Base-by-base conservation (phyloP, 2,113 vertebrate genomes). In the Meles meles region DNA sequence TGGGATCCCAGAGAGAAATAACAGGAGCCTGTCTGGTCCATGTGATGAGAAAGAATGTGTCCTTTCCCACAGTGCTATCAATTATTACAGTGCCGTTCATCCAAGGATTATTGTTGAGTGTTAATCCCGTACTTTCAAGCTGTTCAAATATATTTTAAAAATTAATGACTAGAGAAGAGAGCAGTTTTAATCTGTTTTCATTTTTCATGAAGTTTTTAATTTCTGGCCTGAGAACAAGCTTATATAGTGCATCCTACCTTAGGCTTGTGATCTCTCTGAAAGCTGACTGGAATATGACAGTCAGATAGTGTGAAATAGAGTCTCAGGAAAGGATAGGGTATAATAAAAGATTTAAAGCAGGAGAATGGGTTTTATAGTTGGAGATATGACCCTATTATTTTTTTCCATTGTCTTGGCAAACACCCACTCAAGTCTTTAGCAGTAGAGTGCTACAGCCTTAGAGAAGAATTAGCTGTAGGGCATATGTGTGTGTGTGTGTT, bases 41-140 rank as follows among this genome's bases (percentile, higher is more conserved):
- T 3, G 98, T 97, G 37, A 98, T 12, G 12, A 98, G 95, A 90
- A 99, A 98, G 88, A 98, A 98, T 1, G 99, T 99, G 63, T 98
- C 92, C 23, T 98, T 99, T 91, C 99, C 99, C 96, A 99, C 97
- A 13, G 98, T 99, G 61, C 85, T 98, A 71, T 99, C 99, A 31
- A 99, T 95, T 34, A 96, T 93, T 34, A 99, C 92, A 21, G 98
- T 98, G n/a, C 95, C 98, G 42, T 98, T 98, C 87, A 99, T 98
- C 98, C 98, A 99, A 13, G 3, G 5, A 15, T 12, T 6, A 11
- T 1, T 8, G 6, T 2, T 23, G 42, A 98, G 85, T 2, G 0
- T 20, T 63, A 15, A 29, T 83, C 98, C 98, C 55, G 81, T 96
- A 90, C 98, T 99, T 98, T 99, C 99, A 74, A 99, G 97, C 99